Evolutionary conservation across 2,113 vertebrate genomes (phyloP), one percentile per base, ranked within the genome.

Genomic region (Pipa parva): DNA sequence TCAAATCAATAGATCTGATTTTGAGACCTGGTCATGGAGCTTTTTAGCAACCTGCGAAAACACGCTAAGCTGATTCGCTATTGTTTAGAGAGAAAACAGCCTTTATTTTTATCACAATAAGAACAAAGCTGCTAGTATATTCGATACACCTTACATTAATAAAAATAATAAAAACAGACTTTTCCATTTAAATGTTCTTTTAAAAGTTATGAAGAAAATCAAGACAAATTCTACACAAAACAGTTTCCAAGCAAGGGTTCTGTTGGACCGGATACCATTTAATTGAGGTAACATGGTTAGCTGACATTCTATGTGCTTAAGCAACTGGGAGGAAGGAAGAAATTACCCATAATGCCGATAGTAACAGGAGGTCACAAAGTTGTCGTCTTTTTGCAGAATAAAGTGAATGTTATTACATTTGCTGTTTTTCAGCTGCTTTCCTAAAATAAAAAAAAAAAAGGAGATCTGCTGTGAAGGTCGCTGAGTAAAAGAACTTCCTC

Each of bases 401-500:
- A 65, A 65, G 42, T 31, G 55, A 42, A 45, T 46, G 33, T 57
- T 56, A 65, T 65, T 59, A 39, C 24, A 49, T 54, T 31, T 51
- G 48, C 48, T 69, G 65, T 60, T 69, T 69, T 60, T 70, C 65
- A 54, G 49, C 33, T 39, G 59, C 66, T 79, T 76, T 17, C 39
- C 75, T 17, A 75, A 82, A 78, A 74, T 75, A 73, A 82, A 84
- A 88, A 90, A 73, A 87, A 89, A 81, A 79, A 87, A 88, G 85
- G 80, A 73, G 85, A 85, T 81, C 89, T 83, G 90, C 91, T 94
- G 91, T 95, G 93, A 98, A 98, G 95, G 94, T 97, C 95, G 94
- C 83, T 76, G 90, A 92, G 94, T 93, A 90, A 94, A 91, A 95
- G 90, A 95, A 95, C 95, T 97, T 95, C 93, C 95, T 96, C 89